Evolutionary conservation across 2,113 vertebrate genomes (phyloP).

Genomic region (Arizona elegans): DNA sequence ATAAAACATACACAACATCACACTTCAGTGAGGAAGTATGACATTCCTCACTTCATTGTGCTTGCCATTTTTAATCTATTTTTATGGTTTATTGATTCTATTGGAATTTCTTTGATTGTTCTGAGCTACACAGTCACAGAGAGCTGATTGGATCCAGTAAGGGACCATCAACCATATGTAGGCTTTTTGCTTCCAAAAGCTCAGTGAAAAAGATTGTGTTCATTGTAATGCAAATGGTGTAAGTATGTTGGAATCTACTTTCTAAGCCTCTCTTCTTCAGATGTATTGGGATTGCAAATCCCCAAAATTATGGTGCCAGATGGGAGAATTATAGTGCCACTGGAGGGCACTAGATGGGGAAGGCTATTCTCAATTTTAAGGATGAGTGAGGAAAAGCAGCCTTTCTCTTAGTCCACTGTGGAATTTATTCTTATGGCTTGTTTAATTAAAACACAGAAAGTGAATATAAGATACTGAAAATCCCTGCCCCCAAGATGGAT

Average conservation of each 20-base stretch:
- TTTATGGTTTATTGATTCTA: neutral
- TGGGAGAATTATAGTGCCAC: neutral
- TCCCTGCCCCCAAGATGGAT: neutral
- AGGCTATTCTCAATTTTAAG: neutral
- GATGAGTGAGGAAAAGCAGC: neutral
- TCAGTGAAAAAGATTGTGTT: neutral
- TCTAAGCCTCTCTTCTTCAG: neutral
- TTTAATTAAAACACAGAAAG: neutral
- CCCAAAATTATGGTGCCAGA: neutral
- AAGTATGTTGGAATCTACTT: neutral
- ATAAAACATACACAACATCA: neutral
- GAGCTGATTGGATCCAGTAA: neutral
- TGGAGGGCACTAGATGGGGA: neutral
- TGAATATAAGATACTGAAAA: neutral
- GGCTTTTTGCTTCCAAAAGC: neutral
- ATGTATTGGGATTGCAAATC: neutral
- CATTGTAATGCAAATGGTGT: neutral
- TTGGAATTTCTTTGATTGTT: neutral
- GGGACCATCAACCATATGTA: neutral
- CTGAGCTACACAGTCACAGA: neutral
- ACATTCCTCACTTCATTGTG: neutral
- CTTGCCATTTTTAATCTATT: neutral
- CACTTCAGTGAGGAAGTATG: neutral
- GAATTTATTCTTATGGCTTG: neutral
- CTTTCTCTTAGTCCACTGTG: neutral